A percentile compares a stretch with the other conserved stretches of the same genome.
These are phyloP conservation scores for Ibidorhyncha struthersii DNA, from an alignment of 2,113 vertebrate genomes.

Conservation along the genomic window DNA sequence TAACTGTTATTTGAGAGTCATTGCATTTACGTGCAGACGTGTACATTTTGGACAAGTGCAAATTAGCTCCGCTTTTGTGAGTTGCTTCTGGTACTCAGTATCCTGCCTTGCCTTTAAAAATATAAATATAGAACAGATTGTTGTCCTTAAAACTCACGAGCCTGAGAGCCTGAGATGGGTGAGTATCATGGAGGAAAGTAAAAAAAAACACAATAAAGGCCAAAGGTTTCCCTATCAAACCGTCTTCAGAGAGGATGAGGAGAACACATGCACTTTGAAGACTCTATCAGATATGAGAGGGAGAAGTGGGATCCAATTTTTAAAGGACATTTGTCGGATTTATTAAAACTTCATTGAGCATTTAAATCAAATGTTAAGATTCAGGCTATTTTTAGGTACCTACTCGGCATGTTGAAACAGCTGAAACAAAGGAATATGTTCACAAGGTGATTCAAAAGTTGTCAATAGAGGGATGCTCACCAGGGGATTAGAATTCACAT, in stretches of 20 bases:
- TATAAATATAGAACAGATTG: background rate
- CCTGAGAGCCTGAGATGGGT: background rate
- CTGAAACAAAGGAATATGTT: background rate
- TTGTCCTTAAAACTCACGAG: background rate
- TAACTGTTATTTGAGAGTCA: background rate
- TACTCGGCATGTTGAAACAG: background rate
- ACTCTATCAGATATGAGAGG: background rate
- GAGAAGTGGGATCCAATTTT: background rate
- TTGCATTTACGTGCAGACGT: background rate
- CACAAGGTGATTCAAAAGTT: background rate
- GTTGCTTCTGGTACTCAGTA: background rate
- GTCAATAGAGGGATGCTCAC: background rate
- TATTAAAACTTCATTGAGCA: background rate
- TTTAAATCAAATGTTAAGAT: background rate
- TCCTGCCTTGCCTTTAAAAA: background rate
- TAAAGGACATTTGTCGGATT: background rate
- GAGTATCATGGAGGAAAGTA: background rate
- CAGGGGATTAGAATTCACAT: background rate
- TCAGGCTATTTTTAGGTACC: background rate
- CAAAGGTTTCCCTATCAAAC: background rate
- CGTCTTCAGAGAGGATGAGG: background rate
- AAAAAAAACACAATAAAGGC: background rate
- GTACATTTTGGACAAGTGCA: background rate
- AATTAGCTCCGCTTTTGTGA: background rate
- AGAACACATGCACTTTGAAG: background rate